Conservation (phyloP, 1,140 invertebrate genomes). For the Panagrolaimus sp. region DNA sequence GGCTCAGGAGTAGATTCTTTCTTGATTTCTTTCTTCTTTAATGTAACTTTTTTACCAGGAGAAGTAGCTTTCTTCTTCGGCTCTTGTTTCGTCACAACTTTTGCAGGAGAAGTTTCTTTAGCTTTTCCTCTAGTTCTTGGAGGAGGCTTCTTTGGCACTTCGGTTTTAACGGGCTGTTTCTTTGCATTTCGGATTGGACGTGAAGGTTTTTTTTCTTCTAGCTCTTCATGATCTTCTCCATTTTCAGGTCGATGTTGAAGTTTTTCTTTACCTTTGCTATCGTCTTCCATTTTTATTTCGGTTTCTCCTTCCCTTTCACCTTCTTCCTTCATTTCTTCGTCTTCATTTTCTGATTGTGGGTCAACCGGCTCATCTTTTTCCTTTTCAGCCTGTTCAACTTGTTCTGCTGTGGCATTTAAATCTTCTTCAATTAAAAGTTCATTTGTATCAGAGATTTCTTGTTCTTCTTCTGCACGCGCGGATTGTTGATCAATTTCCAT, state of each 20-base stretch:
- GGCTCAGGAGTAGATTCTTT: not conserved
- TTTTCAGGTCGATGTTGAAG: not conserved
- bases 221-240: not conserved
- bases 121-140: no score
- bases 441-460: not conserved
- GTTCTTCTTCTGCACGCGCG: not conserved
- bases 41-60: not conserved
- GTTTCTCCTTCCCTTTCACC: not conserved
- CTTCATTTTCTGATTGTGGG: not conserved
- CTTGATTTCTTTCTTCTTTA: not conserved
- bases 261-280: not conserved
- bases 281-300: not conserved
- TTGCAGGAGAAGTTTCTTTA: no score
- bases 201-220: not conserved
- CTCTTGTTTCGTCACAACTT: no score
- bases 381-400: not conserved
- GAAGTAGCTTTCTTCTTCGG: not conserved
- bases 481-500: slow-evolving; percentile 3
- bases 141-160: not conserved
- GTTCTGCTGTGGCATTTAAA: slow-evolving; percentile 1
- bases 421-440: not conserved
- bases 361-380: not conserved
- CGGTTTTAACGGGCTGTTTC: no score
- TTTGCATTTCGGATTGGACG: no score
- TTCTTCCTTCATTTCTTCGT: slow-evolving; percentile 3